Evolutionary conservation across 2,797 vertebrate genomes (phyloP).

Genomic region (Falco cherrug): DNA sequence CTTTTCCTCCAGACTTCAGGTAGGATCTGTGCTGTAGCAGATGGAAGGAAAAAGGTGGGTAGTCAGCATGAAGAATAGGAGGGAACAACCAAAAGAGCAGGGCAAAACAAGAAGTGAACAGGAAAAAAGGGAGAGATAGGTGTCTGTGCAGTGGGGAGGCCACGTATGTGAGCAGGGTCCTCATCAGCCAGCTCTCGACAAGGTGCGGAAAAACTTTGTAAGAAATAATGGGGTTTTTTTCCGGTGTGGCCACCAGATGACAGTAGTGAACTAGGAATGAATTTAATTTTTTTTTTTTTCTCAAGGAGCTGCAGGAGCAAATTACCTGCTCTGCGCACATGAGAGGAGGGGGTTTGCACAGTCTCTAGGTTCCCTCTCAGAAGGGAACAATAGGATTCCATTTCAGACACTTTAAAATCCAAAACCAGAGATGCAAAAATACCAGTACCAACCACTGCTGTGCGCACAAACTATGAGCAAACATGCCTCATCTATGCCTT

Average conservation of each 20-base stretch:
- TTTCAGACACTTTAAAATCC: not conserved
- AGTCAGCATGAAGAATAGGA: not conserved
- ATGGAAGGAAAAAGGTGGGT: not conserved
- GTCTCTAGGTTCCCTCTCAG: not conserved
- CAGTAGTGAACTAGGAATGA: not conserved
- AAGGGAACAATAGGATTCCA: not conserved
- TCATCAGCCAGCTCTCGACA: not conserved
- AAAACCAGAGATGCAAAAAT: not conserved
- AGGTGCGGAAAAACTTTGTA: fast-evolving
- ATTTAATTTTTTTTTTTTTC: not conserved
- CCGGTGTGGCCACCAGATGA: not conserved
- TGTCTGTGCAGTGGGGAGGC: not conserved
- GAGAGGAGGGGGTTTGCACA: fast-evolving
- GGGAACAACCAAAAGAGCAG: not conserved
- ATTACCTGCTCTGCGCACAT: not conserved
- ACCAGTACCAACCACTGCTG: not conserved
- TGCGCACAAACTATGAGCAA: not conserved
- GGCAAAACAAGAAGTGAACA: not conserved
- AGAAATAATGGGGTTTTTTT: not conserved
- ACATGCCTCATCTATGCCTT: fast-evolving
- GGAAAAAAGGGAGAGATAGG: not conserved
- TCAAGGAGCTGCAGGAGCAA: fast-evolving
- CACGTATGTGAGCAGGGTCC: fast-evolving
- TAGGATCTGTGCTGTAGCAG: not conserved
- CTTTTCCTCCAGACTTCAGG: not conserved